These are phyloP conservation scores for Pecten maximus DNA, from an alignment of 2,888 invertebrate genomes.

Conservation along the genomic window DNA sequence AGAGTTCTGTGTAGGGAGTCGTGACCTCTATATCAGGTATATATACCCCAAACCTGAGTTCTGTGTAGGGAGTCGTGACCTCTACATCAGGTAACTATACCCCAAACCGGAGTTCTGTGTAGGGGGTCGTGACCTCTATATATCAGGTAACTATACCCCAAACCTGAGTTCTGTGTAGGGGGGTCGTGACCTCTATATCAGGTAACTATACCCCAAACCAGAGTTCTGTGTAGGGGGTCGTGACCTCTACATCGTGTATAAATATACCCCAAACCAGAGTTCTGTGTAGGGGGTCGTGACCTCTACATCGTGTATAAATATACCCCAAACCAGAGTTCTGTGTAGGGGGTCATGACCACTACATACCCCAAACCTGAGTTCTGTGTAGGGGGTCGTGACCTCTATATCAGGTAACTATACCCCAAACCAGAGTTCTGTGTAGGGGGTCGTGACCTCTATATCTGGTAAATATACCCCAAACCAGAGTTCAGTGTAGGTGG, in stretches of 20 bases:
- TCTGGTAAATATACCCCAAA: background rate
- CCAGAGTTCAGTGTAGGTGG: too few relatives aligned
- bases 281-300: too few relatives aligned
- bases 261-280: too few relatives aligned
- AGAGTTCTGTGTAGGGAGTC: conserved; percentile 93
- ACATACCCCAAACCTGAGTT: background rate
- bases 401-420: background rate
- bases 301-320: too few relatives aligned
- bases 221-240: too few relatives aligned
- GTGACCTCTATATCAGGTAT: conserved; percentile 85
- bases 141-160: background rate
- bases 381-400: background rate
- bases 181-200: background rate
- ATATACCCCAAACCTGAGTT: background rate
- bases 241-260: background rate
- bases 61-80: background rate
- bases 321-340: too few relatives aligned
- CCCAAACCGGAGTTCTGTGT: background rate
- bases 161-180: background rate
- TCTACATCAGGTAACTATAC: background rate
- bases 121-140: background rate
- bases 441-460: background rate
- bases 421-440: background rate
- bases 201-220: too few relatives aligned
- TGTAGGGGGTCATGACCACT: too few relatives aligned